phyloP scores from a whole-genome alignment of 2,888 invertebrate species.

The Polydrusus tereticollis region DNA sequence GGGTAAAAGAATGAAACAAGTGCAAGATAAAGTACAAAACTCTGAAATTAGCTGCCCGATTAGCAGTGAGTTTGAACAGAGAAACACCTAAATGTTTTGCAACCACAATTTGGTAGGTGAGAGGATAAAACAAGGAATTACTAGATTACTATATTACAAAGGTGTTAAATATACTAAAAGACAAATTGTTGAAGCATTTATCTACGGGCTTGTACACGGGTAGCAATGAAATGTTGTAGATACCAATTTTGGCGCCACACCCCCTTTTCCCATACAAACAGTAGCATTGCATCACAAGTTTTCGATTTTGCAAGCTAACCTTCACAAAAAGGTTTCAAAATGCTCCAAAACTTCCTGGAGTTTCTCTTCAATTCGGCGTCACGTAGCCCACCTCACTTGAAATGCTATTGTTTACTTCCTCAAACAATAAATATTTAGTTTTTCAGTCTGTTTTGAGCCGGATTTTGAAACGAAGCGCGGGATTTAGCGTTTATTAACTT shows the following conservation, averaged over 20 bases:
- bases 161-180: neutral
- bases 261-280: constrained; percentile 52
- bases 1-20: too few relatives aligned
- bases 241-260: constrained; percentile 52
- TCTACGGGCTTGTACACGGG: neutral
- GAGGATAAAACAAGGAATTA: too few relatives aligned
- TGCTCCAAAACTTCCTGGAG: neutral
- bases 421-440: constrained; percentile 4
- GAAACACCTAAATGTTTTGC: too few relatives aligned
- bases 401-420: constrained; percentile 38
- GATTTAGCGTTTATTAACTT: constrained; percentile 5
- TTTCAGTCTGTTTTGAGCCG: constrained; percentile 17
- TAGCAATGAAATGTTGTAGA: constrained; percentile 5
- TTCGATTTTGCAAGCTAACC: constrained; percentile 36
- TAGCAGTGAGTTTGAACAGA: too few relatives aligned
- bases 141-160: too few relatives aligned
- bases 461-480: constrained; percentile 23
- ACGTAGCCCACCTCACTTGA: constrained; percentile 25
- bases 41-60: too few relatives aligned
- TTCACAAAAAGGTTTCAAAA: constrained; percentile 36
- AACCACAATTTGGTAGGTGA: too few relatives aligned
- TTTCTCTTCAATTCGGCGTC: constrained; percentile 26
- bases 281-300: constrained; percentile 40
- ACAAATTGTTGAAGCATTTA: constrained; percentile 4
- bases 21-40: too few relatives aligned